phyloP scores from a whole-genome alignment of 2,888 invertebrate species.

The Phyto melanocephala region DNA sequence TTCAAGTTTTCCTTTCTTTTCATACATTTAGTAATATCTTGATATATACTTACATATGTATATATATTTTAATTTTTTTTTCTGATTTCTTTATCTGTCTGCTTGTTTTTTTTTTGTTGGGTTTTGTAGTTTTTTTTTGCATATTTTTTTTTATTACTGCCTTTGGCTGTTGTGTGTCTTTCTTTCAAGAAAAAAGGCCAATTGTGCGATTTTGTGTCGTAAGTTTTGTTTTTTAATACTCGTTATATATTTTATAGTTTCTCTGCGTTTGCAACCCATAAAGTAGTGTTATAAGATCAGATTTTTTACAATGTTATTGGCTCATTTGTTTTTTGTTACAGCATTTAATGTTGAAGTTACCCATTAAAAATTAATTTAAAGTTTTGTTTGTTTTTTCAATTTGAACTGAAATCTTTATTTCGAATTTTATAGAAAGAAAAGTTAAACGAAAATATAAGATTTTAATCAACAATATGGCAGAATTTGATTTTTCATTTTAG shows the following conservation, averaged over 20 bases:
- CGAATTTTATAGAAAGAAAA: not conserved
- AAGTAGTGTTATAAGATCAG: constrained; percentile 45
- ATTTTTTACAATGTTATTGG: constrained; percentile 22
- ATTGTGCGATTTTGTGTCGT: constrained; percentile 34
- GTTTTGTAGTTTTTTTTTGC: constrained; percentile 27
- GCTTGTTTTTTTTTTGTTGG: constrained; percentile 22
- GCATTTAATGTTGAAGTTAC: constrained; percentile 48
- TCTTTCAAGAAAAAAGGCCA: constrained; percentile 17
- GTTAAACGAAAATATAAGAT: not conserved
- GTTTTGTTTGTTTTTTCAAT: constrained; percentile 30
- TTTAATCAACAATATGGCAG: no score
- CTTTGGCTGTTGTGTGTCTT: constrained; percentile 27
- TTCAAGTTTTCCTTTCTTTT: constrained; percentile 25
- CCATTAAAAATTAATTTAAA: constrained; percentile 57
- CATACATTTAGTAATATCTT: constrained; percentile 10
- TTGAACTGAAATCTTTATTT: constrained; percentile 14
- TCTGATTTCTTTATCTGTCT: constrained; percentile 49
- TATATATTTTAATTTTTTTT: not conserved
- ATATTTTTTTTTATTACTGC: not conserved
- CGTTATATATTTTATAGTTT: constrained; percentile 1
- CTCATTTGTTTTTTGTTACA: constrained; percentile 18
- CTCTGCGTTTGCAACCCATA: not conserved
- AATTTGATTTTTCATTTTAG: no score
- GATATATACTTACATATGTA: no score
- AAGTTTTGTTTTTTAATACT: constrained; percentile 41